phyloP scores from a whole-genome alignment of 1,140 invertebrate genomes.

The Drosophila orena region DNA sequence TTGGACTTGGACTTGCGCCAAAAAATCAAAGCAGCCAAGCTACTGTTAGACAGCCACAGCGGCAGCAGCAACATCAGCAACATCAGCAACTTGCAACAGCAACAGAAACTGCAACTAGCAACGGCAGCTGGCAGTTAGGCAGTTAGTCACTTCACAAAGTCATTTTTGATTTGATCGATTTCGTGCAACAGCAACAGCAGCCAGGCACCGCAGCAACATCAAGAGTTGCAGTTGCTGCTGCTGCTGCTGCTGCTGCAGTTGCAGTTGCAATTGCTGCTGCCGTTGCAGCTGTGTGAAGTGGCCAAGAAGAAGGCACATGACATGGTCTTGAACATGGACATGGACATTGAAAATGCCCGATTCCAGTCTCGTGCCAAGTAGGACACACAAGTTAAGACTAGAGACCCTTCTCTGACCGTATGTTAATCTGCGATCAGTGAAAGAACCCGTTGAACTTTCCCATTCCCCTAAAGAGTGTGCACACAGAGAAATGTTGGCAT shows the following conservation, averaged over 20 bases:
- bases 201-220: slow-evolving; percentile 23
- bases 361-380: slow-evolving; percentile 54
- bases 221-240: slow-evolving; percentile 19
- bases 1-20: slow-evolving; percentile 50
- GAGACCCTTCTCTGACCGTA: slow-evolving; percentile 76
- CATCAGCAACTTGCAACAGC: slow-evolving; percentile 46
- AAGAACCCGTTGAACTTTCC: slow-evolving; percentile 78
- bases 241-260: background rate
- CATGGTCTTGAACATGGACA: slow-evolving; percentile 78
- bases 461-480: slow-evolving; percentile 21
- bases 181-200: slow-evolving; percentile 60
- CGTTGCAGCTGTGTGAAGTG: slow-evolving; percentile 72
- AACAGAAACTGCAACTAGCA: slow-evolving; percentile 58
- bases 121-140: slow-evolving; percentile 78
- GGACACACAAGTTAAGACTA: slow-evolving; percentile 52
- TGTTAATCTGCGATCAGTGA: slow-evolving; percentile 80
- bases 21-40: slow-evolving; percentile 62
- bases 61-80: slow-evolving; percentile 11
- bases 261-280: slow-evolving; percentile 6
- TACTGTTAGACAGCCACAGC: slow-evolving; percentile 66
- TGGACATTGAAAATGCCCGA: slow-evolving; percentile 61
- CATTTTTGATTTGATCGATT: slow-evolving; percentile 84
- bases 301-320: slow-evolving; percentile 68
- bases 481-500: slow-evolving; percentile 1
- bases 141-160: slow-evolving; percentile 83